Evolutionary conservation across 2,797 vertebrate species (phyloP).

Genomic region (Acanthurus leucopareius): DNA sequence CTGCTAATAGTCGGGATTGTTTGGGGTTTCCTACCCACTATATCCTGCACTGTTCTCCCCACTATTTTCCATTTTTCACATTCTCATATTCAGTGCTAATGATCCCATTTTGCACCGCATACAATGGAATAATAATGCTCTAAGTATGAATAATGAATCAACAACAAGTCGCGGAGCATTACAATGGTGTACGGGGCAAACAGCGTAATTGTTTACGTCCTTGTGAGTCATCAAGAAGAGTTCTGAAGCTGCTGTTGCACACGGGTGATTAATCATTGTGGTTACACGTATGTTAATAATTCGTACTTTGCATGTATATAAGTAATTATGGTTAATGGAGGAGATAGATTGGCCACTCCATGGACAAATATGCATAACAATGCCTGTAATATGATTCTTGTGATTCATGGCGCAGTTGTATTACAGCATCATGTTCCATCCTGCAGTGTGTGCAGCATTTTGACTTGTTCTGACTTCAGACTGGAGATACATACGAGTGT

Average conservation of each 20-base stretch:
- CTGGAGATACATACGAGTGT: background rate
- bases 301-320: slow-evolving; percentile 71
- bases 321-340: slow-evolving; percentile 72
- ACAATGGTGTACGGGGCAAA: slow-evolving; percentile 57
- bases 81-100: slow-evolving; percentile 81
- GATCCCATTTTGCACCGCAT: slow-evolving; percentile 78
- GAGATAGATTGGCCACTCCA: slow-evolving; percentile 68
- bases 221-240: slow-evolving; percentile 68
- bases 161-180: slow-evolving; percentile 68
- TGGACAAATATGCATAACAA: slow-evolving; percentile 66
- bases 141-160: slow-evolving; percentile 84
- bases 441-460: background rate
- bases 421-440: slow-evolving; percentile 4
- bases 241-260: slow-evolving; percentile 58
- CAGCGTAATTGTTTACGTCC: slow-evolving; percentile 76
- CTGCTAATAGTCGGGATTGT: slow-evolving; percentile 82
- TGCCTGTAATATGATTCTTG: slow-evolving; percentile 53
- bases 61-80: slow-evolving; percentile 81
- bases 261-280: slow-evolving; percentile 68
- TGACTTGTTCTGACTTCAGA: slow-evolving; percentile 2
- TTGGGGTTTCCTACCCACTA: slow-evolving; percentile 75
- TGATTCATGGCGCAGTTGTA: slow-evolving; percentile 55
- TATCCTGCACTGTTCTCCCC: slow-evolving; percentile 59
- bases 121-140: slow-evolving; percentile 82
- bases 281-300: slow-evolving; percentile 72